phyloP scores from a whole-genome alignment of 1,140 invertebrate species.

The Lepidurus packardi region DNA sequence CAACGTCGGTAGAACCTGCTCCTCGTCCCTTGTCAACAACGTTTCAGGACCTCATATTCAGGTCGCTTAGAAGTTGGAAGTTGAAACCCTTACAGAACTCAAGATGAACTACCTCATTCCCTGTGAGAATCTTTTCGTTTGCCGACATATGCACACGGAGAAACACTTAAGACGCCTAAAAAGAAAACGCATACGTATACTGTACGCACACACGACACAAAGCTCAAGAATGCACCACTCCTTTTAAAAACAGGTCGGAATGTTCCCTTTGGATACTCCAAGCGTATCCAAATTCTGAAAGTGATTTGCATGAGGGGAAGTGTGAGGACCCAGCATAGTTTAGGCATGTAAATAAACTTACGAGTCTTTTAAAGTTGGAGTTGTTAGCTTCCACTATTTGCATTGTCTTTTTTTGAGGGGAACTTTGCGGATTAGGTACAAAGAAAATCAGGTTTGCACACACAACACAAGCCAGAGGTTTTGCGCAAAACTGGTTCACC shows the following conservation, averaged over 20 bases:
- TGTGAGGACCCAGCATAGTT: not conserved
- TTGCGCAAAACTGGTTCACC: too few relatives aligned
- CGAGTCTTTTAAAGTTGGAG: not conserved
- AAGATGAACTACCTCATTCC: not conserved
- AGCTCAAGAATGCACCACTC: not conserved
- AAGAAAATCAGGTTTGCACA: too few relatives aligned
- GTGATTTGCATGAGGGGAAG: not conserved
- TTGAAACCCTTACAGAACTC: not conserved
- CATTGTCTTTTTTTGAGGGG: not conserved
- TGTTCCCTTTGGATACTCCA: constrained; percentile 5
- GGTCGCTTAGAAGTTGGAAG: not conserved
- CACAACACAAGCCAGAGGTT: too few relatives aligned
- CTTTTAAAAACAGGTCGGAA: constrained; percentile 3
- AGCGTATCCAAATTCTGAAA: not conserved
- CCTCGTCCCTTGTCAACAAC: constrained; percentile 6
- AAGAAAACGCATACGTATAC: not conserved
- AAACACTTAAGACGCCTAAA: not conserved
- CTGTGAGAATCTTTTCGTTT: not conserved
- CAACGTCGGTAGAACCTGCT: not conserved
- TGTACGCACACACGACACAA: not conserved
- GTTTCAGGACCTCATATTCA: not conserved
- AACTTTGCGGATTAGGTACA: too few relatives aligned
- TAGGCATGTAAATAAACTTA: not conserved
- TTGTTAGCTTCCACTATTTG: not conserved
- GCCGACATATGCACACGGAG: not conserved